Evolutionary conservation across 2,113 vertebrate genomes (phyloP), one percentile per base, ranked within the genome.

Genomic region (Cheilinus undulatus): DNA sequence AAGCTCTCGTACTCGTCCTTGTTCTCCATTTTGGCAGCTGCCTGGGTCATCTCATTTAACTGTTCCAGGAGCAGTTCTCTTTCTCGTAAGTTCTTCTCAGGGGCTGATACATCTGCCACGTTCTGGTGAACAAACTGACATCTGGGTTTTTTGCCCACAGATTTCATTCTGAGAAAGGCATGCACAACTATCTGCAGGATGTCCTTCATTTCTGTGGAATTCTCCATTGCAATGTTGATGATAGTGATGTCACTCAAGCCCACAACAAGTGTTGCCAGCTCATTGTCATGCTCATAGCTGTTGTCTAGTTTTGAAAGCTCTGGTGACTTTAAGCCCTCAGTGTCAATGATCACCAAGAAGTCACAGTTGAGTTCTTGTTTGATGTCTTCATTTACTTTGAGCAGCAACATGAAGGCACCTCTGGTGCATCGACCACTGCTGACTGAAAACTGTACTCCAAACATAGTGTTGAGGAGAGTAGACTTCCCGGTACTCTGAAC

Each of bases 401-500:
- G 84, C 17, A 93, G 70, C 68, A 80, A 56, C 88, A 92, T 90
- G 5, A 93, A 95, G 59, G 94, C 94, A 26, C 94, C 95, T 43
- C 91, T 85, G 9, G 94, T 94, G 30, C 93, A 91, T 64, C 90
- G 82, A 10, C 92, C 91, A 78, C 86, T 93, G 76, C 94, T 93
- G 2, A 95, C 92, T 43, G 93, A 89, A 81, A 96, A 95, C 78
- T 94, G 94, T 32, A 95, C 88, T 26, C 95, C 95, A 74, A 96
- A 96, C 95, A 96, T 95, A 60, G 94, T 95, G 80, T 95, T 96
- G 3, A 96, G 93, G 1, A 96, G 92, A 2, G 95, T 96, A 67
- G 95, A 96, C 58, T 95, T 96, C 26, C 95, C 95, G 0, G 95
- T 95, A 85, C 94, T 95, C 2, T 95, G 94, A 10, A 93, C 91